These are phyloP conservation scores for Ectemnius cavifrons DNA, from an alignment of 2,888 invertebrate genomes.

Conservation along the genomic window DNA sequence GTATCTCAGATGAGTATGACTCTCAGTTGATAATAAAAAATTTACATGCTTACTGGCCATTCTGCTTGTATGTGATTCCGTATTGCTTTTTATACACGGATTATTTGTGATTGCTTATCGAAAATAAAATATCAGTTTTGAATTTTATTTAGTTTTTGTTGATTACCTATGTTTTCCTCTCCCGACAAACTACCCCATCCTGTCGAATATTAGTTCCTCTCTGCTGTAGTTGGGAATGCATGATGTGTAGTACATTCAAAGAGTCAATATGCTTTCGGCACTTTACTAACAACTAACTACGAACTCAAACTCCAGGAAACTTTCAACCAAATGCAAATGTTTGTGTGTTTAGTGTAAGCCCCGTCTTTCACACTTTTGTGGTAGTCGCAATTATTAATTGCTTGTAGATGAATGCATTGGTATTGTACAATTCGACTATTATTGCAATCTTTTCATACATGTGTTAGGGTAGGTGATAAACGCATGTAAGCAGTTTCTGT, in stretches of 20 bases:
- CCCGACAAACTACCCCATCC: slow-evolving; percentile 14
- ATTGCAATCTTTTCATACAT: slow-evolving; percentile 14
- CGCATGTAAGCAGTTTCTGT: slow-evolving; percentile 46
- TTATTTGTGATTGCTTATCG: slow-evolving; percentile 57
- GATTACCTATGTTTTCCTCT: slow-evolving; percentile 56
- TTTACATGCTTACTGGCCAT: slow-evolving; percentile 40
- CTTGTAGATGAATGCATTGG: background rate
- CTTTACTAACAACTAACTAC: slow-evolving; percentile 37
- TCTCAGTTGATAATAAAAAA: slow-evolving; percentile 35
- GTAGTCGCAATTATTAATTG: too few species aligned
- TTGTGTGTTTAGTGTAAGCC: too few species aligned
- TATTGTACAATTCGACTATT: slow-evolving; percentile 13
- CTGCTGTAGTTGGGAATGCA: slow-evolving; percentile 43
- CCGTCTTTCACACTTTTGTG: too few species aligned
- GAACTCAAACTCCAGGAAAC: too few species aligned
- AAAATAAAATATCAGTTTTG: slow-evolving; percentile 62
- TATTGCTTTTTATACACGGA: slow-evolving; percentile 45
- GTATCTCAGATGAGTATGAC: slow-evolving; percentile 20
- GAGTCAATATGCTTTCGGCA: slow-evolving; percentile 25
- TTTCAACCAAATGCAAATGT: too few species aligned
- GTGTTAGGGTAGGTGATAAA: slow-evolving; percentile 24
- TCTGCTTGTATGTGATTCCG: slow-evolving; percentile 42
- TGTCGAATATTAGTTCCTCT: slow-evolving; percentile 8
- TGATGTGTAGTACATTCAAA: slow-evolving; percentile 32
- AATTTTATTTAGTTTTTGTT: slow-evolving; percentile 60